Conservation (phyloP, 2,113 vertebrate species). For the Misgurnus anguillicaudatus region DNA sequence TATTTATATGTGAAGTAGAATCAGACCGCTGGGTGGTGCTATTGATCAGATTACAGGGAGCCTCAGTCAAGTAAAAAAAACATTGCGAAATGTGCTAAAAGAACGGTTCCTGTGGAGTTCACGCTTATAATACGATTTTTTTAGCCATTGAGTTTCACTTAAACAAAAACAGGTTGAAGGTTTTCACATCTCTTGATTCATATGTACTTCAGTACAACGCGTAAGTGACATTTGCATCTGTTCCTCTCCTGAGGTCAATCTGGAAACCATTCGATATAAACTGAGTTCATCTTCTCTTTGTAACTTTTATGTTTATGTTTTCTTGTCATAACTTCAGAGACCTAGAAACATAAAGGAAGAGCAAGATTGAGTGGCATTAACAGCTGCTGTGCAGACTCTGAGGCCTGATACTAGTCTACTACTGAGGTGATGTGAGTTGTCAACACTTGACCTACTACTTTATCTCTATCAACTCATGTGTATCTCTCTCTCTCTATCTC, state of each 20-base stretch:
- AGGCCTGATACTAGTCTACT: background rate
- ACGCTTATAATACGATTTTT: background rate
- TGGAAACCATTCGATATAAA: conserved; percentile 31
- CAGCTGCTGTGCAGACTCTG: background rate
- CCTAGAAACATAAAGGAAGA: conserved; percentile 9
- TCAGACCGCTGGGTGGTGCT: no score
- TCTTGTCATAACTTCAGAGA: background rate
- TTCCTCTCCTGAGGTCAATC: background rate
- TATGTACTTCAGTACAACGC: background rate
- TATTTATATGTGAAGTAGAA: no score
- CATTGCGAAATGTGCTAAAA: background rate
- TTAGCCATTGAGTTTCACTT: background rate
- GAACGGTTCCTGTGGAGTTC: background rate
- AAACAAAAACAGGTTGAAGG: background rate
- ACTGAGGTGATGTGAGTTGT: background rate
- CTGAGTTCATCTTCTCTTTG: conserved; percentile 42
- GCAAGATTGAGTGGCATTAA: background rate
- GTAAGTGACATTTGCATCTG: background rate
- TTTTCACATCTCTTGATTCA: background rate
- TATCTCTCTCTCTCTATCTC: no score
- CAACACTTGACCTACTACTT: no score
- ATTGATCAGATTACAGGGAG: no score
- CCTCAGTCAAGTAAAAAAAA: no score
- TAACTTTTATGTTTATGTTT: background rate
- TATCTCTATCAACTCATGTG: no score